Evolutionary conservation across 2,888 invertebrate genomes (phyloP).

Genomic region (Alviniconcha strummeri): DNA sequence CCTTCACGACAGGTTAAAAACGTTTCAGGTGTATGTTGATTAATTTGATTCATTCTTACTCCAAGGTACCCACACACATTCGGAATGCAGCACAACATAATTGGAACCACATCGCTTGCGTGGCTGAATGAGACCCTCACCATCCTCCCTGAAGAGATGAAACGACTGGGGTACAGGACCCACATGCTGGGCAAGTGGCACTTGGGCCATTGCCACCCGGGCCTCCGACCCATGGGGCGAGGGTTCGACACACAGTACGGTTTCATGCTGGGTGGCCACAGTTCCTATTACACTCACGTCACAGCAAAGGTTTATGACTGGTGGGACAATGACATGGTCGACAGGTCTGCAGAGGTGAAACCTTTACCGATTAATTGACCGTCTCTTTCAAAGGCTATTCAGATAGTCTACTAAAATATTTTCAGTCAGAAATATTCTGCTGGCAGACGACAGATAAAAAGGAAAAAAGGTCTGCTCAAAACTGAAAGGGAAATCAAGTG

Average conservation of each 20-base stretch:
- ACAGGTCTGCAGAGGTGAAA: slow-evolving; percentile 18
- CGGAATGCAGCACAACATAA: slow-evolving; percentile 1
- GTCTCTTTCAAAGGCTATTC: too few relatives aligned
- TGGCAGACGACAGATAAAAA: too few relatives aligned
- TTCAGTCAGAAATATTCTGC: too few relatives aligned
- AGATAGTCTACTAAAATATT: too few relatives aligned
- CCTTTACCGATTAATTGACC: too few relatives aligned
- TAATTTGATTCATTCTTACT: too few relatives aligned
- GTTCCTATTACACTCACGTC: slow-evolving; percentile 16
- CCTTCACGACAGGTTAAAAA: too few relatives aligned
- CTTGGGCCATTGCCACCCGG: slow-evolving; percentile 14
- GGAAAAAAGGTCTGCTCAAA: too few relatives aligned
- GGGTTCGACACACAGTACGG: slow-evolving; percentile 21
- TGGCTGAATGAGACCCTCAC: slow-evolving; percentile 15
- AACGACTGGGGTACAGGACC: slow-evolving; percentile 2
- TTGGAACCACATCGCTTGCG: background rate
- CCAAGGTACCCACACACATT: slow-evolving; percentile 27
- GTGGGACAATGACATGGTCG: slow-evolving; percentile 15
- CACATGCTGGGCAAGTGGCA: too few relatives aligned
- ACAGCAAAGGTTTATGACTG: too few relatives aligned
- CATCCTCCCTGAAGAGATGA: background rate
- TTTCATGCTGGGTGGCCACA: background rate
- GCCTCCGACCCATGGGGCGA: background rate
- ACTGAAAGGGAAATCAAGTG: too few relatives aligned
- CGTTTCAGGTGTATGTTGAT: too few relatives aligned